Evolutionary conservation across 2,797 vertebrate species (phyloP), one percentile per base, ranked within the genome.

Genomic region (Trachops cirrhosus): DNA sequence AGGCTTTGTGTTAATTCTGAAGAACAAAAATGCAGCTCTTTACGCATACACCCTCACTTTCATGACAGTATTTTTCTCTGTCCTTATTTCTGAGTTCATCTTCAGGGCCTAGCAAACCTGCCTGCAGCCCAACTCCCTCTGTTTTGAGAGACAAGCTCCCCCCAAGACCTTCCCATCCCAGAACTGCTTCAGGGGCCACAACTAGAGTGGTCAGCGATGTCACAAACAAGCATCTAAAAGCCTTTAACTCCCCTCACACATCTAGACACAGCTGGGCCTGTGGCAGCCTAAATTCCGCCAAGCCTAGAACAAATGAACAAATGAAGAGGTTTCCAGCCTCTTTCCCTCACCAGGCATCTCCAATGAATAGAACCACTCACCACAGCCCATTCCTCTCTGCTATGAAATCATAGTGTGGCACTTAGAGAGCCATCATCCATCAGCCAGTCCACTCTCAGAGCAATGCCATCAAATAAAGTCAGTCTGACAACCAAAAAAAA

Each of bases 261-360:
- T 96, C 92, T 94, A 89, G 54, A 93, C 73, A 54, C 9, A 52
- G 78, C 77, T 52, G 59, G 92, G 24, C 89, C 78, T 6, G 22
- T 50, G 89, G 41, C 32, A 64, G 83, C 70, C 78, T 50, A 52
- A 32, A 91, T 86, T 92, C 92, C 86, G 83, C 84, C 19, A 84
- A 68, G 16, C 39, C 86, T 80, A 87, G 92, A 94, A 92, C 77
- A 88, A 83, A 96, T 14, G 78, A 86, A 54, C 41, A 68, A 67
- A 67, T 37, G 62, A 37, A 50, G 62, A 67, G 93, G 92, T 78
- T 89, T 86, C 68, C 6, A 11, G 50, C 32, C 26, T 70, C 54
- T 86, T 52, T n/a, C 52, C 64, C 19, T 89, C 88, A 71, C 54
- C 96, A 37, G 32, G 18, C 34, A 8, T n/a, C 87, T 94, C 62